Evolutionary conservation across 2,797 vertebrate genomes (phyloP), one percentile per base, ranked within the genome.

Genomic region (Muscicapa comitata): DNA sequence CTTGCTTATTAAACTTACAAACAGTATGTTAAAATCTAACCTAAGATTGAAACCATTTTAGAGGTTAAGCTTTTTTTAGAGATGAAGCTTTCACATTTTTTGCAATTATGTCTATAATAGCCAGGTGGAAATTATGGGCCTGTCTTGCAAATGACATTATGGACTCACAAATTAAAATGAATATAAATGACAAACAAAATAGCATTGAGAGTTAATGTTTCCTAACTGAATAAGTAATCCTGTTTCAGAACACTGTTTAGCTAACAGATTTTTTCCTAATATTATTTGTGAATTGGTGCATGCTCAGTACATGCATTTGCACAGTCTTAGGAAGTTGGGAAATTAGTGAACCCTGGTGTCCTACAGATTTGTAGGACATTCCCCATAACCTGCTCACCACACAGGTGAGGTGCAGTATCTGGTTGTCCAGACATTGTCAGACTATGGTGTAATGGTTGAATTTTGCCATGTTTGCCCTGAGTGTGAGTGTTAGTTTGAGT

Each of bases 171-270:
- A 96, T 94, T 75, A 90, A 95, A 96, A 97, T 96, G 4, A 97
- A 94, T 88, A 93, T 91, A 93, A 96, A 94, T 96, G 86, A 93
- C 91, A 85, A 96, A 73, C 68, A 92, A 95, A 96, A 96, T 28
- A 63, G 25, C 48, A 80, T 35, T 70, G 90, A 88, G 92, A 95
- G 67, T 87, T 90, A 95, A 87, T 87, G 83, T 72, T 97, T 94
- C 67, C 89, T 97, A 88, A 96, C 53, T 79, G 82, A 71, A 80
- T 94, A 84, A 93, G 62, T 50, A 89, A 70, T 81, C 26, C 38
- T 70, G 28, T 86, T 92, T 94, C 67, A 90, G 78, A 83, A 67
- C 70, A 66, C 43, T 67, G 35, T 40, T 88, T 55, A 80, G 74
- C 38, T 24, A 84, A 57, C 48, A 74, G 57, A 38, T 63, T 45